Conservation (phyloP, 2,888 invertebrate species). For the Leucophora obtusa region DNA sequence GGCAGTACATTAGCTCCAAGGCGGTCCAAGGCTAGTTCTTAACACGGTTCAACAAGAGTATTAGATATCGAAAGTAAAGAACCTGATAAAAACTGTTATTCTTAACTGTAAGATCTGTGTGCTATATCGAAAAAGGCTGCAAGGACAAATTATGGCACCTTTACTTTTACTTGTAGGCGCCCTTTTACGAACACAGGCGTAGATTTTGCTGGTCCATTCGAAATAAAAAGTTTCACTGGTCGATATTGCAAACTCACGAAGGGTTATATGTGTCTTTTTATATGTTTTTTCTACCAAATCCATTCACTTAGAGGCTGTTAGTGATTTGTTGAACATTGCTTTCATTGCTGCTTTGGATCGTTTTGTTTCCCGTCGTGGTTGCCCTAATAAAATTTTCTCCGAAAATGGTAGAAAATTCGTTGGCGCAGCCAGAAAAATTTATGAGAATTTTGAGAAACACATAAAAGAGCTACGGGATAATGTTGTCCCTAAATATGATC, state of each 20-base stretch:
- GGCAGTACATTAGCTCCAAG: conserved; percentile 3
- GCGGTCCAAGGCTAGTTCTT: too few relatives aligned
- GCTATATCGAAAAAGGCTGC: background rate
- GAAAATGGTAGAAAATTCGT: conserved; percentile 16
- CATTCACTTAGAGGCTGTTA: conserved; percentile 18
- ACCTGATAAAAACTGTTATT: background rate
- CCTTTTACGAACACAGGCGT: conserved; percentile 15
- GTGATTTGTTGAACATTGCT: conserved; percentile 12
- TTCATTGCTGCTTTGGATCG: conserved; percentile 14
- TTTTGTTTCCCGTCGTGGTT: too few relatives aligned
- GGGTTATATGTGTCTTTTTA: too few relatives aligned
- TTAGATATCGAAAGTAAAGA: conserved; percentile 4
- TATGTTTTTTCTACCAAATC: too few relatives aligned
- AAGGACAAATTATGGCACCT: conserved; percentile 19
- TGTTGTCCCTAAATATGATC: background rate
- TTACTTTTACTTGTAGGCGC: conserved; percentile 5
- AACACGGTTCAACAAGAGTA: background rate
- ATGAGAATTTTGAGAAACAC: background rate
- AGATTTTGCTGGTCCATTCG: conserved; percentile 23
- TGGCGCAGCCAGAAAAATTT: background rate
- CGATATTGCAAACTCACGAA: too few relatives aligned
- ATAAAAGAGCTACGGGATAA: background rate
- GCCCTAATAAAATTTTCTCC: background rate
- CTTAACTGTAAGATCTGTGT: conserved; percentile 17
- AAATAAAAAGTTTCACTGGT: too few relatives aligned